Percentiles rank a stretch among this genome's conserved stretches.
Conservation (phyloP, 2,888 invertebrate genomes). For the Tridacna gigas region DNA sequence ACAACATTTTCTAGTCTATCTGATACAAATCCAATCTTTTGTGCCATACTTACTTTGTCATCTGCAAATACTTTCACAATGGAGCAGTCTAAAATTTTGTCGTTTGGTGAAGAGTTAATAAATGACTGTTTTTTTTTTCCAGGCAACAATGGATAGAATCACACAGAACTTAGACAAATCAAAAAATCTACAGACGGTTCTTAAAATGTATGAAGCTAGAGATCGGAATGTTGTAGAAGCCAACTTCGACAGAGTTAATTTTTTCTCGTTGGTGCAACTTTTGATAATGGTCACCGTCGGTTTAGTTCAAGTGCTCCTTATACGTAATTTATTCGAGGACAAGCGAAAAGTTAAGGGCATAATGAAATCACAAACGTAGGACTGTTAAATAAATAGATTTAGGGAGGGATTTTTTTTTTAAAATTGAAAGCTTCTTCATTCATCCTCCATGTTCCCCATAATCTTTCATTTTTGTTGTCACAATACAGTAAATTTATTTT, state of each 20-base stretch:
- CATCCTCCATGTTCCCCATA: no score
- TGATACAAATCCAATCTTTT: no score
- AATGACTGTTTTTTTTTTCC: constrained; percentile 80
- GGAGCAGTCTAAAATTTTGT: no score
- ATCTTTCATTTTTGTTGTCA: no score
- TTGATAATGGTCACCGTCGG: constrained; percentile 91
- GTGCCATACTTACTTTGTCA: no score
- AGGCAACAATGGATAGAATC: constrained; percentile 89
- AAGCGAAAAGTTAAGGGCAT: constrained; percentile 63
- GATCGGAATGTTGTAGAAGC: constrained; percentile 93
- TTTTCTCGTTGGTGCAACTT: constrained; percentile 90
- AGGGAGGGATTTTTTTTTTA: not conserved
- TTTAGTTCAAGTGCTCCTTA: constrained; percentile 89
- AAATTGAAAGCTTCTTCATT: no score
- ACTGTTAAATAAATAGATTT: not conserved
- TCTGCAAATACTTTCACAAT: no score
- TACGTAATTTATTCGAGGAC: constrained; percentile 92
- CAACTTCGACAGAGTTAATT: constrained; percentile 92
- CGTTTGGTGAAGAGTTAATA: not conserved
- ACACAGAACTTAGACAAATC: constrained; percentile 84
- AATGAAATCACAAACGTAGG: constrained; percentile 67
- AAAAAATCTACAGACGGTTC: constrained; percentile 83
- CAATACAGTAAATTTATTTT: not conserved
- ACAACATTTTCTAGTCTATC: no score
- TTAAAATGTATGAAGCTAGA: constrained; percentile 91